Evolutionary conservation across 2,888 invertebrate genomes (phyloP), one percentile per base, ranked within the genome.

Genomic region (Dynastes tityus): DNA sequence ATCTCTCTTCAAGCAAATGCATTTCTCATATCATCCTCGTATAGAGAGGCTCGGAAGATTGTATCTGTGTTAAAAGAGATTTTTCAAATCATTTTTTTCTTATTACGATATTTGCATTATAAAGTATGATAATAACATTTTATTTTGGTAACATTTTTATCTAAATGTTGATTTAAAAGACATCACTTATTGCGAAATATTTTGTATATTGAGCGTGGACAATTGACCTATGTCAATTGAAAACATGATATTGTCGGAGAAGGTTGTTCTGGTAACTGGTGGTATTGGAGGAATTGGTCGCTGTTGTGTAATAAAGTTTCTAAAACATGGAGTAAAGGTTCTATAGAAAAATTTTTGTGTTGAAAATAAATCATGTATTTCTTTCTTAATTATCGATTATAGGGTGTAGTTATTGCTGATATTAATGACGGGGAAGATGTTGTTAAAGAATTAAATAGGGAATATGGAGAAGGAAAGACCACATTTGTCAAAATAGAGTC

Each of bases 361-460:
- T 1, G 51, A 70, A 2, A 22, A 29, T 16, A 29, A 70, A 29
- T 51, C 1, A 70, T 70, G 9, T 13, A 67, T 40, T 27, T n/a
- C 27, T 29, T 8, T 9, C 22, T 22, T 22, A 22, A 22, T 61
- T 22, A 6, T 8, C 8, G 27, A 16, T 67, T 75, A n/a, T 73
- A 80, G 80, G 80, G 78, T n/a, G 80, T 79, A 9, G 71, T 68
- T 3, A 76, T 80, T 63, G 80, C 75, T 5, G 80, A 80, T 49
- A 64, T 80, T 37, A 79, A 80, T 37, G 79, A 65, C 40, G 40
- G 16, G 76, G 77, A 64, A 55, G 64, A 74, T 55, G 16, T 70
- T 64, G 77, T 29, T 4, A 58, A 70, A 49, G 49, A 68, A 45
- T 71, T 68, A 49, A 65, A 61, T 22, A 51, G 29, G 3, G 40